phyloP scores from a whole-genome alignment of 1,140 invertebrate genomes.

The Phenacoccus solenopsis region DNA sequence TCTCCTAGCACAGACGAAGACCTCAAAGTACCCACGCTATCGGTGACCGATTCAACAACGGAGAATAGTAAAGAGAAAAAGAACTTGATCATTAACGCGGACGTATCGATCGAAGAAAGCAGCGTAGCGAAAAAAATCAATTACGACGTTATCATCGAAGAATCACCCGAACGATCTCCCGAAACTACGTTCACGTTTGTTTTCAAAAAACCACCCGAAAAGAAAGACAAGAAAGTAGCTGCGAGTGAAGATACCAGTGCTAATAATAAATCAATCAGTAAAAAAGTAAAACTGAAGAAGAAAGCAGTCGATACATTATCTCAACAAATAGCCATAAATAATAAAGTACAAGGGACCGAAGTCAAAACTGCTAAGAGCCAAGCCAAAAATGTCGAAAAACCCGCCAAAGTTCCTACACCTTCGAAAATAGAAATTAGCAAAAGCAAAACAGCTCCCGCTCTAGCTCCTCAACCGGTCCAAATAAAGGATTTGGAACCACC shows the following conservation, averaged over 20 bases:
- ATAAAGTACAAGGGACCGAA: no score
- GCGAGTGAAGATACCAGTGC: neutral
- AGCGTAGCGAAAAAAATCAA: slow-evolving; percentile 18
- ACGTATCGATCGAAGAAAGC: neutral
- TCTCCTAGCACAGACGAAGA: neutral
- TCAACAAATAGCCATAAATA: neutral
- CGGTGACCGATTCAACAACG: neutral
- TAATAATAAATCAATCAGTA: neutral
- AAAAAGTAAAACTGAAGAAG: neutral
- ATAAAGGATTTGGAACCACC: neutral
- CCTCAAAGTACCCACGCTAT: neutral
- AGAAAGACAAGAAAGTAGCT: neutral
- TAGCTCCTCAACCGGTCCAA: neutral
- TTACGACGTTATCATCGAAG: slow-evolving; percentile 22
- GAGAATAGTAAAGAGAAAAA: neutral
- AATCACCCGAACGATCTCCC: slow-evolving; percentile 17
- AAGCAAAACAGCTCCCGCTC: neutral
- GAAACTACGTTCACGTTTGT: slow-evolving; percentile 18
- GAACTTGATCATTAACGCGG: neutral
- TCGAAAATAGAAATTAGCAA: neutral
- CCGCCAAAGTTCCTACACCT: neutral
- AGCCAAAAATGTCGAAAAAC: no score
- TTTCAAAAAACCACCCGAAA: neutral
- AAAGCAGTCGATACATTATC: neutral
- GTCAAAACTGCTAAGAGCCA: neutral